Percentiles rank a stretch among this genome's conserved stretches.
phyloP scores from a whole-genome alignment of 2,888 invertebrate genomes.

The Troides helena region DNA sequence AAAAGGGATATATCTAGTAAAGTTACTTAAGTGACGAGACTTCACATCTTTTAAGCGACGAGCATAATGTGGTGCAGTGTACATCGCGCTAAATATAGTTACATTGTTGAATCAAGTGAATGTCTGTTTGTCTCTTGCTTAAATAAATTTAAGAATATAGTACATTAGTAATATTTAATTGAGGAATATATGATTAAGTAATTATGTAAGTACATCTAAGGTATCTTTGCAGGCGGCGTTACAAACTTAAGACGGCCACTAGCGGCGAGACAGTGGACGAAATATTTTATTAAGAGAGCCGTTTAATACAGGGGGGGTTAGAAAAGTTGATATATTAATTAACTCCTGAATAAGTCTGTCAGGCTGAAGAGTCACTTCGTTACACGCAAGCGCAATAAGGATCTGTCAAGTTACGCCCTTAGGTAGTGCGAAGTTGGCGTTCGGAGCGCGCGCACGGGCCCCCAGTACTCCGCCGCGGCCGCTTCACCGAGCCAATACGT shows the following conservation, averaged over 20 bases:
- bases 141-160: too few relatives aligned
- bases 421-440: constrained; percentile 64
- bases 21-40: too few relatives aligned
- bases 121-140: not conserved
- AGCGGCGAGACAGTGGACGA: constrained; percentile 45
- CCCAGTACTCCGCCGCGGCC: constrained; percentile 38
- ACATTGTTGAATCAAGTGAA: too few relatives aligned
- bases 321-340: constrained; percentile 80
- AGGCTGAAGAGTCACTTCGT: constrained; percentile 72
- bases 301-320: constrained; percentile 67
- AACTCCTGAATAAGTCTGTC: constrained; percentile 76
- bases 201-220: not conserved
- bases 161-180: not conserved
- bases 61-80: too few relatives aligned
- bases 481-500: constrained; percentile 53
- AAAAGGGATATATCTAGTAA: too few relatives aligned
- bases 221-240: not conserved
- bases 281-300: constrained; percentile 73
- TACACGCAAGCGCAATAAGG: constrained; percentile 70
- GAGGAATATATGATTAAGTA: not conserved
- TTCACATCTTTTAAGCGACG: too few relatives aligned
- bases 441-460: constrained; percentile 53
- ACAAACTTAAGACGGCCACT: constrained; percentile 26
- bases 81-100: too few relatives aligned
- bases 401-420: constrained; percentile 63